Evolutionary conservation across 2,113 vertebrate species (phyloP).

Genomic region (Columba livia): DNA sequence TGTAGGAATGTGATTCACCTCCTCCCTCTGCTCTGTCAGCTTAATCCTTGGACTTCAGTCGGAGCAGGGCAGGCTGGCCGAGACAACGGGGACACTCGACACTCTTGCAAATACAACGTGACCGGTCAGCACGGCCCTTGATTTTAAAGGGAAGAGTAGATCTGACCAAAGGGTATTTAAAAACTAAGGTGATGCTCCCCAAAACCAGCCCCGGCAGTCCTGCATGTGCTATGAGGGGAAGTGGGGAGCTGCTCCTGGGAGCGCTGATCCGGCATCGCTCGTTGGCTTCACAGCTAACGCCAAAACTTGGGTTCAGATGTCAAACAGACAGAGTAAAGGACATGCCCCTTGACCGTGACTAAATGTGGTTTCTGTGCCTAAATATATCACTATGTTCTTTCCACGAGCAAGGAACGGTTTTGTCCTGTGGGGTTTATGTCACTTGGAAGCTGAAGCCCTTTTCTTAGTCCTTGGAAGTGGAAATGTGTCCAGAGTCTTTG

Average conservation of each 20-base stretch:
- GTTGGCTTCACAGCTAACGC: background rate
- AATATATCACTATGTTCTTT: background rate
- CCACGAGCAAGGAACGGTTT: background rate
- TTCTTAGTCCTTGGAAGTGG: background rate
- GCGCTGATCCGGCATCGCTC: background rate
- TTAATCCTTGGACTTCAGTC: background rate
- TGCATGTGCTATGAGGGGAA: fast-evolving
- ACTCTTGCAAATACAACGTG: background rate
- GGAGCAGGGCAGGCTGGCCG: background rate
- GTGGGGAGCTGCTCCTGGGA: background rate
- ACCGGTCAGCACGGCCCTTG: fast-evolving
- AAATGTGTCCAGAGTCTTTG: background rate
- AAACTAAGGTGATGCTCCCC: background rate
- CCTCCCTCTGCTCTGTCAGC: background rate
- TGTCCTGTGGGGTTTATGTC: background rate
- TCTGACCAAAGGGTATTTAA: background rate
- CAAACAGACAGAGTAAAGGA: background rate
- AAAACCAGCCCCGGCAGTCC: background rate
- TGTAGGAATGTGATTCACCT: background rate
- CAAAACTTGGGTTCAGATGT: background rate
- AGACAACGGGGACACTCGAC: background rate
- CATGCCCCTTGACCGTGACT: background rate
- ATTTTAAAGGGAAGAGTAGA: background rate
- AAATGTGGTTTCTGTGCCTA: background rate
- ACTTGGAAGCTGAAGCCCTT: background rate